These are phyloP conservation scores for Pitangus sulphuratus DNA, from an alignment of 2,797 vertebrate species.

Conservation along the genomic window DNA sequence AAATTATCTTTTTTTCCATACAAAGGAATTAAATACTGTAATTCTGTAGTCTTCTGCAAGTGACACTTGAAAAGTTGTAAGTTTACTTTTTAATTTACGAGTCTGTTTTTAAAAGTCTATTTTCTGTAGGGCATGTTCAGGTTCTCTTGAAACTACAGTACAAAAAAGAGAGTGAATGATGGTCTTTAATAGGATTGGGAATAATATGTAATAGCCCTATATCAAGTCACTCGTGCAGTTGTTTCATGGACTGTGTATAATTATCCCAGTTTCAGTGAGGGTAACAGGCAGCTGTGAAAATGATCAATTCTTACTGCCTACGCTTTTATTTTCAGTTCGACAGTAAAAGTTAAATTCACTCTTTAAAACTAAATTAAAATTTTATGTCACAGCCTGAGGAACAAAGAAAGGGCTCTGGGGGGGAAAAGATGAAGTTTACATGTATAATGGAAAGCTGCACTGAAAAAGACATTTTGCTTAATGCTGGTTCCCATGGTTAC, in stretches of 20 bases:
- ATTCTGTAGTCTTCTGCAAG: background rate
- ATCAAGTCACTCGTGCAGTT: background rate
- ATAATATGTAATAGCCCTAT: background rate
- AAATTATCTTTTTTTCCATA: background rate
- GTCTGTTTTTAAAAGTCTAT: background rate
- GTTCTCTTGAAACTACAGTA: background rate
- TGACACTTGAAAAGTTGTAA: background rate
- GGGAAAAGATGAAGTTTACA: background rate
- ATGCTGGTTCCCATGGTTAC: conserved; percentile 25
- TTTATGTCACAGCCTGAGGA: conserved; percentile 19
- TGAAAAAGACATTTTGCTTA: conserved; percentile 19
- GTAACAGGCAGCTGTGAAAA: conserved; percentile 13
- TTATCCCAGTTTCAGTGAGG: background rate
- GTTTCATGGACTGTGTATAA: background rate
- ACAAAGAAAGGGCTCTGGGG: background rate
- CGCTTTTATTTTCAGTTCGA: background rate
- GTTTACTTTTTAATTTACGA: background rate
- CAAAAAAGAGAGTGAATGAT: background rate
- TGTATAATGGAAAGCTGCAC: conserved; percentile 8
- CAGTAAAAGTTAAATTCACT: background rate
- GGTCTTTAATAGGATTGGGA: background rate
- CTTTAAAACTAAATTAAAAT: conserved; percentile 30
- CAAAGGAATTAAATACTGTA: background rate
- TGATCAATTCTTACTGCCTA: background rate
- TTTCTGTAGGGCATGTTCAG: background rate